Base-by-base conservation (phyloP, 2,113 vertebrate species). In the Brachyhypopomus occidentalis region DNA sequence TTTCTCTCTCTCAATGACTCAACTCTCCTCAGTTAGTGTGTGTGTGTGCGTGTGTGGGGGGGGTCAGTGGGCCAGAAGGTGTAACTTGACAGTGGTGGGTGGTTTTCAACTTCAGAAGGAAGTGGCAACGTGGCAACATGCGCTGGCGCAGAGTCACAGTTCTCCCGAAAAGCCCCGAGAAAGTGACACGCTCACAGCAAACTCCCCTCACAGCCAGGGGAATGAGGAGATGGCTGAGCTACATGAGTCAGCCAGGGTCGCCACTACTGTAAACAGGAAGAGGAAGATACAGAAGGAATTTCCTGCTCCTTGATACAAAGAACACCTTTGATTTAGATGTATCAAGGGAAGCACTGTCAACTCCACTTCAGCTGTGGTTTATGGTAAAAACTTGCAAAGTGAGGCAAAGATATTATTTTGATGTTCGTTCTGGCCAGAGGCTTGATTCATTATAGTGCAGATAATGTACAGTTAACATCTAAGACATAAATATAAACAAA, bases 1-100 rank as follows among this genome's bases (percentile, higher is more conserved):
- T 81, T 34, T 59, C 79, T 63, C 34, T 22, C 48, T 77, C 36
- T 36, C 23, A 5, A 22, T 36, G 30, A 12, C 58, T 62, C 34
- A 34, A 30, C 27, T 58, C 72, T 58, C 17, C 25, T 23, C 20
- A 52, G 58, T 8, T 52, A 16, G 17, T 36, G 9, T 77, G 55
- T 45, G 0, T 20, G 17, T 69, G 66, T 62, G 20, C 22, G 22
- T 60, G 12, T 63, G n/a, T 23, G 9, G 23, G 7, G 14, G 22
- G 45, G 45, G 45, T 52, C 45, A 52, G 12, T 52, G 45, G 45
- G 38, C 20, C 69, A n/a, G 22, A 20, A 38, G 19, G 45, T 5
- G 41, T 52, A 14, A 72, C 22, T 25, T 25, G 20, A 8, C 11
- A 70, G 34, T 25, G 55, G 17, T 71, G 59, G 11, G 34, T n/a